Percentiles rank a stretch among this genome's conserved stretches.
Conservation (phyloP, 2,888 invertebrate genomes). For the Trichopoda pennipes region DNA sequence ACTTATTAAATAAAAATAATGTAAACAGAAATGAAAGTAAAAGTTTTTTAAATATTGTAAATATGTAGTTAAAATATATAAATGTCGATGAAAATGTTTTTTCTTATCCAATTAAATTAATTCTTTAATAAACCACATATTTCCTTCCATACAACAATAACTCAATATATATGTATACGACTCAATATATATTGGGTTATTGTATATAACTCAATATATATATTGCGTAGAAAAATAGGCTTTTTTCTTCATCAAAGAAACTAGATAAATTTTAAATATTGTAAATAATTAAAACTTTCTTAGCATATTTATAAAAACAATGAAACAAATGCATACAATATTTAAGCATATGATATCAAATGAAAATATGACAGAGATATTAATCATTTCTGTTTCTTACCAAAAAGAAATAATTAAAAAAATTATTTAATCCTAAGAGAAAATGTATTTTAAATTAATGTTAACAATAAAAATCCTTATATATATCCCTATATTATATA, state of each 20-base stretch:
- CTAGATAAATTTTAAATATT: not conserved
- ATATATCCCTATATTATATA: too few relatives aligned
- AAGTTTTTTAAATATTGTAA: not conserved
- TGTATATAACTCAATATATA: too few relatives aligned
- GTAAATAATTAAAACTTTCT: constrained; percentile 6
- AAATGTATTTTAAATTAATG: not conserved
- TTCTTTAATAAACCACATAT: not conserved
- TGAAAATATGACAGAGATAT: not conserved
- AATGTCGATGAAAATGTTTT: constrained; percentile 19
- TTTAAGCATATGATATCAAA: not conserved
- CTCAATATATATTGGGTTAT: too few relatives aligned
- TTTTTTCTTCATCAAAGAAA: not conserved
- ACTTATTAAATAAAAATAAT: too few relatives aligned
- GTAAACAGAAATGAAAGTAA: not conserved
- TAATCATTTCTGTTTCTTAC: not conserved
- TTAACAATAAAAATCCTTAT: not conserved
- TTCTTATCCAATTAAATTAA: constrained; percentile 16
- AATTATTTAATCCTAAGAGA: not conserved
- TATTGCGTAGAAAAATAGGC: constrained; percentile 17
- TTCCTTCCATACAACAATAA: constrained; percentile 39
- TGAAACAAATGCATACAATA: not conserved
- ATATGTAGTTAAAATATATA: constrained; percentile 29
- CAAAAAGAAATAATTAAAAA: not conserved
- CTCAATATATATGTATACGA: not conserved
- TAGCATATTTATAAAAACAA: not conserved